phyloP scores from a whole-genome alignment of 2,113 vertebrate genomes.

The Athene noctua region DNA sequence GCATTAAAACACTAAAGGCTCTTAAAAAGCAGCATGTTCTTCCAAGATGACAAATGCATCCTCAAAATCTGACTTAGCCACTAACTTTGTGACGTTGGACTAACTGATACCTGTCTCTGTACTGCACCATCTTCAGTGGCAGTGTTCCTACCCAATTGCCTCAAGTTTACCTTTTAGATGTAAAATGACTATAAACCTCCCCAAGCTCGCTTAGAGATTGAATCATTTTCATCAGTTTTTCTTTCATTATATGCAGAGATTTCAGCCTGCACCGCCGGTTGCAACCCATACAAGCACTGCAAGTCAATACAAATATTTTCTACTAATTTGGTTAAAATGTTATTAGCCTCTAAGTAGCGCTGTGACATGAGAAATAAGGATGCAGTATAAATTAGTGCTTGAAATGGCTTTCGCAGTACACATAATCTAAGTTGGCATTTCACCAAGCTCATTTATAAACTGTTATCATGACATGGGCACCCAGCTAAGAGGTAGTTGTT shows the following conservation, averaged over 20 bases:
- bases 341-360: neutral
- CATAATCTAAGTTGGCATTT: neutral
- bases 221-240: neutral
- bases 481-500: neutral
- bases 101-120: neutral
- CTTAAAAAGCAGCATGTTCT: neutral
- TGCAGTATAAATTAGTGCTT: neutral
- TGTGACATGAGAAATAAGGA: neutral
- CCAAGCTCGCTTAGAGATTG: neutral
- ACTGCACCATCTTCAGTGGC: neutral
- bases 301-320: constrained; percentile 22
- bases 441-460: neutral
- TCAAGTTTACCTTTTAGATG: neutral
- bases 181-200: neutral
- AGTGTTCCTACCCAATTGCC: neutral
- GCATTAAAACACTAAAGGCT: neutral
- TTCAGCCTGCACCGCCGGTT: neutral
- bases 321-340: neutral
- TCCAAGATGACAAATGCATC: neutral
- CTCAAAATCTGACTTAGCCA: neutral
- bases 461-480: neutral
- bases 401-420: neutral
- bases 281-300: neutral
- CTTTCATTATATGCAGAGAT: neutral
- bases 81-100: neutral